Base-by-base conservation (phyloP, 2,888 invertebrate species). In the Eupithecia insigniata region DNA sequence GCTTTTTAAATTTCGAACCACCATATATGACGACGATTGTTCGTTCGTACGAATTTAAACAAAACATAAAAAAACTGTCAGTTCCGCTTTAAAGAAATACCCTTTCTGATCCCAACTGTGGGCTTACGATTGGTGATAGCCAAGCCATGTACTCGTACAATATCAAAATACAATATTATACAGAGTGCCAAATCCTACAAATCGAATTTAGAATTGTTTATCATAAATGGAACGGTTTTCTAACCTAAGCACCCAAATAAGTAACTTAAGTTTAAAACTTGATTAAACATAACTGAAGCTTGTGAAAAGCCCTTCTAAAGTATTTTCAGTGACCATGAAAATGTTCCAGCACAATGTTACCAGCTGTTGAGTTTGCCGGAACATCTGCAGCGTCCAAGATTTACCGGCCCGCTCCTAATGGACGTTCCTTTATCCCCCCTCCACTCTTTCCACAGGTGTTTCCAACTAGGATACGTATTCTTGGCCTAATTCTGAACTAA, bases 371-470 rank as follows among this genome's bases (percentile, higher is more conserved):
- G 46, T 43, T 12, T n/a, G 46, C n/a, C 55, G 60, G 65, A 65
- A 67, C 58, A 66, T 65, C 69, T 68, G 65, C 68, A 69, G 26
- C 61, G 60, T 61, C 26, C 32, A 69, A 62, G 72, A 72, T 72
- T 72, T 72, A 72, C 72, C 51, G 72, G 39, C 69, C n/a, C 46
- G 51, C 34, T 34, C 36, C 14, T 69, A 72, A 69, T 72, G 72
- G 72, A 69, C 51, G 69, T 55, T 69, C 28, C 72, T n/a, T 65
- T 69, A 66, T 69, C 66, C 51, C 61, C 66, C 51, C 61, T 55
- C 55, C 55, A 14, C 14, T 12, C 26, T 55, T 55, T 55, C 26
- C 55, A 55, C 60, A 30, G 30, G 1, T 62, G 66, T 62, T 72
- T 32, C 72, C 72, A 72, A 72, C 72, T 71, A 12, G 16, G 51